Conservation (phyloP, 2,888 invertebrate species). For the Tholera decimalis region DNA sequence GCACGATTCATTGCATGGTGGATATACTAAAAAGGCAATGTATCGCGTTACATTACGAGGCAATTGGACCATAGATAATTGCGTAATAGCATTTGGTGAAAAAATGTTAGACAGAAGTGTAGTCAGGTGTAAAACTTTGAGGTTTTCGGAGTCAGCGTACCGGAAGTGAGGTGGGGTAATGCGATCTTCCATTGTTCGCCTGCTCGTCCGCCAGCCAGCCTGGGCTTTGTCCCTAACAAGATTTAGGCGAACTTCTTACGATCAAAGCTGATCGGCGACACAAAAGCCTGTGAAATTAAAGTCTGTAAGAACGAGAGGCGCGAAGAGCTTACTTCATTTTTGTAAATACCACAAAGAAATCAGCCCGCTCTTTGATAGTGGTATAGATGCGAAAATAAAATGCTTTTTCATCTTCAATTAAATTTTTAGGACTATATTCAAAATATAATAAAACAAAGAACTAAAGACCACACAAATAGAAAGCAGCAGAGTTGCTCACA, state of each 20-base stretch:
- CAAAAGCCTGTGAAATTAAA: constrained; percentile 80
- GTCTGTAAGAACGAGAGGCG: constrained; percentile 71
- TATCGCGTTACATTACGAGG: constrained; percentile 58
- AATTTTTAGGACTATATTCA: background rate
- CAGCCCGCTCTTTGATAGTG: constrained; percentile 27
- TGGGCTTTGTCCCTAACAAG: constrained; percentile 83
- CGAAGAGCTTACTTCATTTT: constrained; percentile 65
- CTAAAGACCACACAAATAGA: background rate
- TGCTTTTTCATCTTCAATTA: constrained; percentile 7
- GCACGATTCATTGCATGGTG: constrained; percentile 33
- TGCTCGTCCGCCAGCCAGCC: constrained; percentile 74
- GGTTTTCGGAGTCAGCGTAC: constrained; percentile 78
- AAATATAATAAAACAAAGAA: constrained; percentile 8
- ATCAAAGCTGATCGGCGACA: constrained; percentile 74
- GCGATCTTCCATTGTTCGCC: constrained; percentile 80
- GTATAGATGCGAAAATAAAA: constrained; percentile 32
- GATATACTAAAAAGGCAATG: constrained; percentile 39
- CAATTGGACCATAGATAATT: constrained; percentile 68
- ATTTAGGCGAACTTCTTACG: constrained; percentile 76
- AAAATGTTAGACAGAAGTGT: constrained; percentile 71
- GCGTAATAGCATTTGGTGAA: constrained; percentile 74
- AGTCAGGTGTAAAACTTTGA: constrained; percentile 83
- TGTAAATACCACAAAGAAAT: constrained; percentile 36
- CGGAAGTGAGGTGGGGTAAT: constrained; percentile 83
- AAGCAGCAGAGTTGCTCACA: too few relatives aligned